Percentiles rank a stretch among this genome's conserved stretches.
Conservation (phyloP, 2,113 vertebrate species). For the Pseudopipra pipra region DNA sequence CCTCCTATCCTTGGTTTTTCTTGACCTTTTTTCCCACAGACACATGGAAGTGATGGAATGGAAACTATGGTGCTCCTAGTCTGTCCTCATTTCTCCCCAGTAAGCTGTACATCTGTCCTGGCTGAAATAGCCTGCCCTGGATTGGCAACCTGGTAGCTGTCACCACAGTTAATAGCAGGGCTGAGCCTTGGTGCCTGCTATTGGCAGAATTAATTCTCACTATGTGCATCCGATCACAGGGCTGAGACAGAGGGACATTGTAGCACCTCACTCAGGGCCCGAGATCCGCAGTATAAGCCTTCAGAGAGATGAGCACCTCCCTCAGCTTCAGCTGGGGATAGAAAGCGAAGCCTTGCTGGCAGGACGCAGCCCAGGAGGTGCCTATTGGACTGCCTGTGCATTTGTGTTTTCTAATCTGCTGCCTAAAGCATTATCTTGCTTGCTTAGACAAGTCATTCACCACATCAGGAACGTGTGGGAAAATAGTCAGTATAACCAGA, state of each 20-base stretch:
- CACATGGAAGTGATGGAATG: background rate
- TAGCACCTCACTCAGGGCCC: background rate
- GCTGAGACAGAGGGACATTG: background rate
- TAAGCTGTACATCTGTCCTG: background rate
- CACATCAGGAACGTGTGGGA: conserved; percentile 65
- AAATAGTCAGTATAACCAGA: conserved; percentile 29
- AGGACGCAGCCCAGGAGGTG: background rate
- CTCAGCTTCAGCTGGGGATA: background rate
- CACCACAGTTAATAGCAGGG: background rate
- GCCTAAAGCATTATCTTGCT: conserved; percentile 60
- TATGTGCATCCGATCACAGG: background rate
- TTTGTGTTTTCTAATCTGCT: conserved; percentile 69
- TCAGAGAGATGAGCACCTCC: background rate
- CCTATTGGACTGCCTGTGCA: conserved; percentile 30
- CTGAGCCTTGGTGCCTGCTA: background rate
- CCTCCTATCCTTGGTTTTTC: background rate
- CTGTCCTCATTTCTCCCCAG: background rate
- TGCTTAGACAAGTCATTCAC: conserved; percentile 69
- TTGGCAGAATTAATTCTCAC: background rate
- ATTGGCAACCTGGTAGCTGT: background rate
- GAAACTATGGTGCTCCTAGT: background rate
- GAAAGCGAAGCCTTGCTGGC: background rate
- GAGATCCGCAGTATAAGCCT: background rate
- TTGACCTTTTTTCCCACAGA: background rate
- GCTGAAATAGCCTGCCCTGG: background rate